These are phyloP conservation scores for Xenopus laevis DNA, from an alignment of 2,113 vertebrate species.

Conservation along the genomic window DNA sequence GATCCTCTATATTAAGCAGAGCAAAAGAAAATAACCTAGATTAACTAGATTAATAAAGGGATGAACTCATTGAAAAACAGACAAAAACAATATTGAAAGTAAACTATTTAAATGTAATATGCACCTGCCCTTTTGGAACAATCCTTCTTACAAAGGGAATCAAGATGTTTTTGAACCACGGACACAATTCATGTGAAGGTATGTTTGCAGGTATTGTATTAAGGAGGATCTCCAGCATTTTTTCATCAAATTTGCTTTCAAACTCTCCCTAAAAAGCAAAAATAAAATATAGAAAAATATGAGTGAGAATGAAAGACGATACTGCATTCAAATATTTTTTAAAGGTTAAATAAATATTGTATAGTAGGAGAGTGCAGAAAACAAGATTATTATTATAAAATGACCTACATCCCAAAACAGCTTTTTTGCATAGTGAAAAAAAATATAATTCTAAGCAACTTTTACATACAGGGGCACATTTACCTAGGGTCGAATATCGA, in stretches of 20 bases:
- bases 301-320: background rate
- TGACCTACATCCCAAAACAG: too few species aligned
- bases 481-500: too few species aligned
- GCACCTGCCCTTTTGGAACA: slow-evolving; percentile 82
- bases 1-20: slow-evolving; percentile 67
- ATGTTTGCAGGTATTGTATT: slow-evolving; percentile 69
- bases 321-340: background rate
- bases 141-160: slow-evolving; percentile 80
- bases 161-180: slow-evolving; percentile 83
- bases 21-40: background rate
- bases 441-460: too few species aligned
- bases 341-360: too few species aligned
- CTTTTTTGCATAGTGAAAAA: too few species aligned
- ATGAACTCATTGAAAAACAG: too few species aligned
- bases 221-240: slow-evolving; percentile 74
- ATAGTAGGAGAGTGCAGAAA: too few species aligned
- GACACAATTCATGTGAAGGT: slow-evolving; percentile 72
- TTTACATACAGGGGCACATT: too few species aligned
- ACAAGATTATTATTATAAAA: too few species aligned
- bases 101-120: background rate
- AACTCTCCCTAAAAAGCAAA: slow-evolving; percentile 75
- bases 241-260: slow-evolving; percentile 70
- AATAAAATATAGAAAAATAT: slow-evolving; percentile 17
- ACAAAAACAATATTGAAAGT: background rate
- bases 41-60: too few species aligned